phyloP scores from a whole-genome alignment of 2,888 invertebrate genomes.

The Polydrusus cervinus region DNA sequence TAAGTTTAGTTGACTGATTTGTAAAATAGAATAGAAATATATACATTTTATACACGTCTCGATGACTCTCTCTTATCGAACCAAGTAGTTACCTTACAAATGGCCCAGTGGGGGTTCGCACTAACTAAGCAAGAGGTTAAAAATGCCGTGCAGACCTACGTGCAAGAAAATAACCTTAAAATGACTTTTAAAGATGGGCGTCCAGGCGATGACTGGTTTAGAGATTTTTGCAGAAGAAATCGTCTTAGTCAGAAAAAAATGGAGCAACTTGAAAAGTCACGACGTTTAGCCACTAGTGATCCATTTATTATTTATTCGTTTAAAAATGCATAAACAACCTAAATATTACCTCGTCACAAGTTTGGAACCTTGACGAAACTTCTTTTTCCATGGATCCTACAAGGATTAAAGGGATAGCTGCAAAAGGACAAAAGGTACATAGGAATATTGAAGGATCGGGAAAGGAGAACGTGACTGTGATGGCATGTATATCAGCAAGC shows the following conservation, averaged over 20 bases:
- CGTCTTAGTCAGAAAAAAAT: constrained; percentile 45
- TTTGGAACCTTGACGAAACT: constrained; percentile 41
- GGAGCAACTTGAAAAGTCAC: constrained; percentile 47
- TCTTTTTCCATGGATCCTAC: constrained; percentile 33
- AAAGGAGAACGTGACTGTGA: constrained; percentile 45
- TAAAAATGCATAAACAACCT: constrained; percentile 26
- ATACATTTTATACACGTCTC: too few species aligned
- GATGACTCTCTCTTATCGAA: too few species aligned
- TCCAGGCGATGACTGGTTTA: constrained; percentile 54
- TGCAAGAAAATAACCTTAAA: constrained; percentile 23
- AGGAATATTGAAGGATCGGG: constrained; percentile 47
- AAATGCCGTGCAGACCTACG: constrained; percentile 10
- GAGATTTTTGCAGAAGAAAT: constrained; percentile 51
- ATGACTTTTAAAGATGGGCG: constrained; percentile 41
- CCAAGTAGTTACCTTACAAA: too few species aligned
- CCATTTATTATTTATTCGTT: constrained; percentile 43
- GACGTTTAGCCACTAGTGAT: constrained; percentile 41
- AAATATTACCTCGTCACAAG: constrained; percentile 21
- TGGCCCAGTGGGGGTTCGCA: constrained; percentile 31
- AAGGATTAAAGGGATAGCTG: constrained; percentile 52
- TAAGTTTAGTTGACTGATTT: too few species aligned
- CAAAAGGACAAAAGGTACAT: constrained; percentile 54
- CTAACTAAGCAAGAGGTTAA: constrained; percentile 22
- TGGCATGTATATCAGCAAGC: constrained; percentile 46
- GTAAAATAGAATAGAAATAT: too few species aligned